A percentile compares a stretch with the other conserved stretches of the same genome.
Conservation (phyloP, 2,113 vertebrate genomes). For the Pipa parva region DNA sequence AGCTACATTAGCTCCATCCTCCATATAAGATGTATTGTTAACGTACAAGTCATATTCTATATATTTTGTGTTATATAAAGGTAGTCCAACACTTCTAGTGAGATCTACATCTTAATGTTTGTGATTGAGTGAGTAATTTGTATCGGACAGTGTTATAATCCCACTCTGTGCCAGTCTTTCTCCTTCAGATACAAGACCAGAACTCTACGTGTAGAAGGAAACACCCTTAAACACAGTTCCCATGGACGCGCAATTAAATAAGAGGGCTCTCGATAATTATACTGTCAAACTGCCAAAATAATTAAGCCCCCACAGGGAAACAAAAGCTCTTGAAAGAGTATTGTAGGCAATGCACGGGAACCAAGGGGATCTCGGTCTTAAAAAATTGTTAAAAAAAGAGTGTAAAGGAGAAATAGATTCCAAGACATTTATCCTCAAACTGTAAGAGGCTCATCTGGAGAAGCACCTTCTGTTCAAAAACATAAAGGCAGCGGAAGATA, state of each 20-base stretch:
- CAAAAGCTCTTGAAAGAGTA: conserved; percentile 10
- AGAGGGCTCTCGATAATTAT: conserved; percentile 31
- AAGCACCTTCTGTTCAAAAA: background rate
- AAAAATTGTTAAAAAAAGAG: no score
- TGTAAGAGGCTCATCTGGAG: background rate
- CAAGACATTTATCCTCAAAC: background rate
- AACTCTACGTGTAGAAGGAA: background rate
- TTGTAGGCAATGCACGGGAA: no score
- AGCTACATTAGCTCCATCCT: no score
- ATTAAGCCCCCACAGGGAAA: conserved; percentile 34
- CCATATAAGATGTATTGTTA: no score
- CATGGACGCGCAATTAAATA: conserved; percentile 35
- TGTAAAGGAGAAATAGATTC: background rate
- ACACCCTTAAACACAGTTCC: background rate
- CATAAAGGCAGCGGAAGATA: conserved; percentile 5
- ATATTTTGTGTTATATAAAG: no score
- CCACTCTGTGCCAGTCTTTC: no score
- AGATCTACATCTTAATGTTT: no score
- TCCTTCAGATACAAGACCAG: fast-evolving
- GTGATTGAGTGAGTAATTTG: no score
- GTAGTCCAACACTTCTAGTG: no score
- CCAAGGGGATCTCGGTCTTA: no score
- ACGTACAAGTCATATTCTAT: no score
- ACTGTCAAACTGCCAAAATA: conserved; percentile 16
- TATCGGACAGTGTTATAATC: no score